Evolutionary conservation across 1,140 invertebrate species (phyloP), one percentile per base, ranked within the genome.

Genomic region (Wasmannia auropunctata): DNA sequence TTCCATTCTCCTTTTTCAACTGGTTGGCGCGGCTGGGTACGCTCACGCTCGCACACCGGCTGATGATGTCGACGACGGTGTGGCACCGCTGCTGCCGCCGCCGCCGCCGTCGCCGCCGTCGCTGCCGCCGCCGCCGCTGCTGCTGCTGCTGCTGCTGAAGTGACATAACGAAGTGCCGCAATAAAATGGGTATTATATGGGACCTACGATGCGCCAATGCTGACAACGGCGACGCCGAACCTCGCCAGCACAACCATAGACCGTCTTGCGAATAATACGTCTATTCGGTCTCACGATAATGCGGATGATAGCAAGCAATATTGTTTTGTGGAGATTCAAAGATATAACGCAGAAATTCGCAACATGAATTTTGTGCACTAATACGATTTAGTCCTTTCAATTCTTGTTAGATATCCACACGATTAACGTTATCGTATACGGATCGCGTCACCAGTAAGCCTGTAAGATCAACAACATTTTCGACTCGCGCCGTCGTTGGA

Each of bases 231-330:
- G 11, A 54, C 43, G 62, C n/a, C 49, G 5, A 34, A n/a, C 51
- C 7, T 76, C n/a, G 40, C 19, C 19, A 19, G 22, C 22, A 49
- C 46, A 49, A n/a, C n/a, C 31, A 3, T 49, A 28, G 40, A 34
- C 22, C n/a, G 49, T 54, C 1, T 16, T 46, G 31, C 40, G 25
- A 31, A 46, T 60, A 49, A 51, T 28, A 81, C 87, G 87, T 91
- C 87, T 90, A 91, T 91, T 93, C 85, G 88, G 85, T 86, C 43
- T 75, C 56, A 70, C 74, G 88, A 76, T 88, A 91, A 90, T 91
- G 88, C 81, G 65, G 90, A 91, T 85, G 86, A 91, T 43, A 31
- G 40, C 43, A 87, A 86, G 88, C 84, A 87, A 91, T 88, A 89
- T 72, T 79, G 74, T 85, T 77, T 75, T 46, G 86, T 65, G 31